Conservation (phyloP, 1,140 invertebrate genomes). For the Spodoptera litura region DNA sequence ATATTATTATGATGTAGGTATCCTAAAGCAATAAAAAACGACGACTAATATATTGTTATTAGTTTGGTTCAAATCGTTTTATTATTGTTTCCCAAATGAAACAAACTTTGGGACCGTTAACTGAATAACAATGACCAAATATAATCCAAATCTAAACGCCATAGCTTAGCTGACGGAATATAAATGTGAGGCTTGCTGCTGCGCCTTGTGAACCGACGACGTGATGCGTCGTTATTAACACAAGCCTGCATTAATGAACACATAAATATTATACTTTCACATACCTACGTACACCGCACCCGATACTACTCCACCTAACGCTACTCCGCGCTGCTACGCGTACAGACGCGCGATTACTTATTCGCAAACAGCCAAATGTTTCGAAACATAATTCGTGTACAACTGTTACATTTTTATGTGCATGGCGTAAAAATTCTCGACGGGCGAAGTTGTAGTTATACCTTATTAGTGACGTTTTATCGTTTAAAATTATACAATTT, state of each 20-base stretch:
- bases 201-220: conserved; percentile 83
- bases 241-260: conserved; percentile 81
- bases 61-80: conserved; percentile 65
- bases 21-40: conserved; percentile 23
- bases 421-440: conserved; percentile 58
- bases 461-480: conserved; percentile 77
- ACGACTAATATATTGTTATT: conserved; percentile 52
- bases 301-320: conserved; percentile 24
- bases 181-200: conserved; percentile 77
- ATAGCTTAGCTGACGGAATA: conserved; percentile 79
- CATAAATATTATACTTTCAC: conserved; percentile 79
- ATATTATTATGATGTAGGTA: conserved; percentile 30
- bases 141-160: conserved; percentile 85
- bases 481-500: conserved; percentile 80
- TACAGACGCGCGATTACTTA: conserved; percentile 58
- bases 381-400: conserved; percentile 68
- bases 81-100: conserved; percentile 81
- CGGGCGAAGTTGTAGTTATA: conserved; percentile 67
- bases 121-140: conserved; percentile 82
- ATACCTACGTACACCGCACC: conserved; percentile 47
- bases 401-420: conserved; percentile 72
- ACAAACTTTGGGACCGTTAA: conserved; percentile 70
- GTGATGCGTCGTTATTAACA: conserved; percentile 82
- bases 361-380: conserved; percentile 69
- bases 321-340: conserved; percentile 47